A percentile compares a stretch with the other conserved stretches of the same genome.
These are phyloP conservation scores for Arbacia lixula DNA, from an alignment of 53 echinoderm and acorn worm species.

Conservation along the genomic window DNA sequence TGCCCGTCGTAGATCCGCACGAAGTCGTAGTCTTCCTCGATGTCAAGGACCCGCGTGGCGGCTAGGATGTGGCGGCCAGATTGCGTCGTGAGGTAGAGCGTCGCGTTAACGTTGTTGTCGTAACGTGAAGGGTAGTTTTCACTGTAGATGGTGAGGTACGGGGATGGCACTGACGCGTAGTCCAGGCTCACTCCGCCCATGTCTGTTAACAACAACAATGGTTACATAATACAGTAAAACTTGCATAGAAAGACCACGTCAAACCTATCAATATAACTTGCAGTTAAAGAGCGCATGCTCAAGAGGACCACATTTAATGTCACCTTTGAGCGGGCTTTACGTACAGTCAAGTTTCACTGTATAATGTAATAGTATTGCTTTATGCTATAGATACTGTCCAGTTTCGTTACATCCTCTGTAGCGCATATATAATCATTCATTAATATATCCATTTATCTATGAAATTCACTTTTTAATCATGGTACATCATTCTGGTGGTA, in stretches of 20 bases:
- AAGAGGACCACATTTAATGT: too few species aligned
- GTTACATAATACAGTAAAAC: too few species aligned
- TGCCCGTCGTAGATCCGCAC: constrained; percentile 36
- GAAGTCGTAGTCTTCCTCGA: constrained; percentile 26
- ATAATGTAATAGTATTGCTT: too few species aligned
- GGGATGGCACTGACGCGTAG: neutral
- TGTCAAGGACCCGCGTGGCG: constrained; percentile 3
- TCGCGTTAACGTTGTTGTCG: constrained; percentile 30
- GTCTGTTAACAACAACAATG: too few species aligned
- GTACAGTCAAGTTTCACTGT: too few species aligned
- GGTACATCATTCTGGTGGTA: neutral
- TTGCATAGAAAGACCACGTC: too few species aligned
- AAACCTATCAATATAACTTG: too few species aligned
- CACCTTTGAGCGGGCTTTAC: too few species aligned
- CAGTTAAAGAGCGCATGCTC: too few species aligned
- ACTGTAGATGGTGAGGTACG: constrained; percentile 25
- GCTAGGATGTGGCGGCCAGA: constrained; percentile 7
- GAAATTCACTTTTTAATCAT: neutral
- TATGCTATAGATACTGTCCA: too few species aligned
- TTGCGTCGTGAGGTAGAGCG: constrained; percentile 15
- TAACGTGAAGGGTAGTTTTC: constrained; percentile 23
- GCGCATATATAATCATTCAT: neutral
- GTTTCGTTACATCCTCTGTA: too few species aligned
- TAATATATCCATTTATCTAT: neutral
- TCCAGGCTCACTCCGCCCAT: neutral